Base-by-base conservation (phyloP, 2,113 vertebrate species). In the Pristiophorus japonicus region DNA sequence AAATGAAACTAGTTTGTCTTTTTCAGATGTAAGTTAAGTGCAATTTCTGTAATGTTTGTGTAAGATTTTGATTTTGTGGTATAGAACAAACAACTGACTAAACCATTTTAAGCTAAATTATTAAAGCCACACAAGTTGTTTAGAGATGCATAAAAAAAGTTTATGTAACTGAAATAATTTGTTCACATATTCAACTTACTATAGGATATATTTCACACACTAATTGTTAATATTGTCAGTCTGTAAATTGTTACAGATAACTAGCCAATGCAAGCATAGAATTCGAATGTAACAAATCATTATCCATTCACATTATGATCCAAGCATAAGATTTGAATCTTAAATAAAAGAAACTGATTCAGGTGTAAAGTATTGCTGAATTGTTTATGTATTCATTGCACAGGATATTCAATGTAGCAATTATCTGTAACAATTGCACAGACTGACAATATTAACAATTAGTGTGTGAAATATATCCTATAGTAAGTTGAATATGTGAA, bases 121-220 rank as follows among this genome's bases (percentile, higher is more conserved):
- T 94, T 96, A 96, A 96, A 95, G 73, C 67, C 84, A 75, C 38
- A 66, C 87, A 96, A 96, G 84, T 73, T 95, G 87, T 95, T 96
- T 96, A 87, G 96, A 96, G 96, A 96, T 96, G 96, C 96, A 96
- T 96, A 96, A 96, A 94, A 95, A 95, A 87, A 88, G 85, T 14
- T 90, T 90, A 30, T 73, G 3, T 34, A 3, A 90, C 30, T 34
- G 47, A 90, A 55, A 90, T 51, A 30, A 47, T 42, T 5, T 55
- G 30, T 27, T 47, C 45, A 22, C 2, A 87, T 51, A 27, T 87
- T 87, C 47, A 88, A 3, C 8, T 0, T 51, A 51, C n/a, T 10
- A 87, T 10, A 11, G 45, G 27, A 88, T 4, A 59, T 55, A 88
- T 88, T 55, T 30, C 12, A 90, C 59, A 51, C 51, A 16, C 22